These are phyloP conservation scores for Drosophila infuscata DNA, from an alignment of 2,888 invertebrate species.

Conservation along the genomic window DNA sequence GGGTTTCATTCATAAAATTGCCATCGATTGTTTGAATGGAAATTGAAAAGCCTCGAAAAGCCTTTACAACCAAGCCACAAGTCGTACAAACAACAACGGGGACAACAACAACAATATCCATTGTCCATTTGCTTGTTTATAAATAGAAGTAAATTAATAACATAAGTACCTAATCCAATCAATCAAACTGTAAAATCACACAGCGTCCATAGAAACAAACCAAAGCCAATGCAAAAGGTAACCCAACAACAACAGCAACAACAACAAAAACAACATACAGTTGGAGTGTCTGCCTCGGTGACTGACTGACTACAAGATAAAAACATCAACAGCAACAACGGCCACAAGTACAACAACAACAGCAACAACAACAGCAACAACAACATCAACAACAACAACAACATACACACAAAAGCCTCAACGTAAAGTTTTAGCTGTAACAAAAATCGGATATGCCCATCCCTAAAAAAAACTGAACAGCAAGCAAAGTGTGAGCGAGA, in stretches of 20 bases:
- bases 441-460: slow-evolving; percentile 83
- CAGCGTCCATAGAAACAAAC: slow-evolving; percentile 69
- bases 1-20: slow-evolving; percentile 66
- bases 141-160: slow-evolving; percentile 83
- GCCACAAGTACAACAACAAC: slow-evolving; percentile 45
- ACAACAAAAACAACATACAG: slow-evolving; percentile 42
- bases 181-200: slow-evolving; percentile 82
- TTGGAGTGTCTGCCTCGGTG: slow-evolving; percentile 61
- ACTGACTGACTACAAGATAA: slow-evolving; percentile 80
- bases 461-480: slow-evolving; percentile 72
- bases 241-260: slow-evolving; percentile 49
- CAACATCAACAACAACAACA: slow-evolving; percentile 29
- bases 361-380: slow-evolving; percentile 23
- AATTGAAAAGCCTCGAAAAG: slow-evolving; percentile 56
- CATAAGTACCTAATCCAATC: slow-evolving; percentile 84
- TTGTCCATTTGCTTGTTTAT: slow-evolving; percentile 77
- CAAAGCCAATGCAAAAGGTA: slow-evolving; percentile 71
- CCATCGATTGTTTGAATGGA: slow-evolving; percentile 66
- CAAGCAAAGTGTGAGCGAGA: slow-evolving; percentile 4
- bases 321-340: slow-evolving; percentile 80
- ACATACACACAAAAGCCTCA: slow-evolving; percentile 39
- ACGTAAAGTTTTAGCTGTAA: slow-evolving; percentile 72
- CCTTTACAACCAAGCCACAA: slow-evolving; percentile 17
- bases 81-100: slow-evolving; percentile 13
- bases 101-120: slow-evolving; percentile 46